Base-by-base conservation (phyloP, 1,140 invertebrate species). In the Condylostylus longicornis region DNA sequence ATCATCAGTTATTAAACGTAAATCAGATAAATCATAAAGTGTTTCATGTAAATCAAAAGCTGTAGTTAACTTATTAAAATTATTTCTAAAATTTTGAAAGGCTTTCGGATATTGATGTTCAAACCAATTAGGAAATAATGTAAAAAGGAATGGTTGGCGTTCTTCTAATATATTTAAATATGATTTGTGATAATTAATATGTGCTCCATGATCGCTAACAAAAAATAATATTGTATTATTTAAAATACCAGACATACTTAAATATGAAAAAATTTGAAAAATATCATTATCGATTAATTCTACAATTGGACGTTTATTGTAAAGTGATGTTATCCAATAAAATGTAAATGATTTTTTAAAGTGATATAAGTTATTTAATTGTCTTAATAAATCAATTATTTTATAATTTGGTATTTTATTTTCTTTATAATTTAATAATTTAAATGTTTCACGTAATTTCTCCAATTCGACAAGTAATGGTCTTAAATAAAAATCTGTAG, bases 181-280 rank as follows among this genome's bases (percentile, higher is more conserved):
- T 0, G 88, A 93, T 23, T 55, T 51, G 5, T 68, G 54, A 33
- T 71, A 70, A 3, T 89, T 89, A 68, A 80, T 94, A 19, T 91
- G 61, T 48, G 90, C 76, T 1, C 93, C 91, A 56, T 96, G 91
- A 58, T 97, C 91, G 47, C 87, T 90, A 49, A 90, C 65, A 5
- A 94, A 69, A 17, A 95, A 65, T 1, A 95, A 52, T 43, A 81
- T 61, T 0, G 79, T 77, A 19, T 75, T 70, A 40, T 82, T 71
- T 33, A 79, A 54, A 12, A 71, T 58, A 0, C 69, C 67, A 4
- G 61, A 56, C 1, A 61, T 43, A 10, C 73, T 62, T 27, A 82
- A 47, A n/a, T 62, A 50, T 37, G 64, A 56, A 13, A 84, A 61
- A 42, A 74, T 72, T 1, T 49, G 36, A 8, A 64, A 46, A 35